These are phyloP conservation scores for Linyphia triangularis DNA, from an alignment of 2,888 invertebrate genomes.

Conservation along the genomic window DNA sequence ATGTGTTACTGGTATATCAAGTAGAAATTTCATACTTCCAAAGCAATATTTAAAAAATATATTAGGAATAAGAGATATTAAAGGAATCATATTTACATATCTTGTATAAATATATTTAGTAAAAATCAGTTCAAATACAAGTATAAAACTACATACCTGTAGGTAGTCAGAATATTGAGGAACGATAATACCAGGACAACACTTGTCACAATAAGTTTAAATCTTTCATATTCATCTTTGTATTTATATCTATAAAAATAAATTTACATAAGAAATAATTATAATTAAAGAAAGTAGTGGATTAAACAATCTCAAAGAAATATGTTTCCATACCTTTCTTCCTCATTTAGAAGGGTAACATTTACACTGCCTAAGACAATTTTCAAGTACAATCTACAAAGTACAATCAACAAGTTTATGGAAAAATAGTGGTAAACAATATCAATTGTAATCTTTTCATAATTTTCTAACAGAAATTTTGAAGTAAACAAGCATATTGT, in stretches of 20 bases:
- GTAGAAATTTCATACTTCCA: no score
- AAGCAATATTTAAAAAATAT: no score
- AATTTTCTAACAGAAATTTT: no score
- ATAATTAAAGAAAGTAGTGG: not conserved
- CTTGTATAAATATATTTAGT: no score
- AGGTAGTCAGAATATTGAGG: slow-evolving; percentile 89
- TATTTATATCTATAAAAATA: slow-evolving; percentile 83
- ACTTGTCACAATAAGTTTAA: slow-evolving; percentile 96
- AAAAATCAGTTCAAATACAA: no score
- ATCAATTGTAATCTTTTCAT: no score
- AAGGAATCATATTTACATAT: no score
- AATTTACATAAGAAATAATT: not conserved
- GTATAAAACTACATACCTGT: slow-evolving; percentile 85
- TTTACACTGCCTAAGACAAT: slow-evolving; percentile 98
- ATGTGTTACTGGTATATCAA: no score
- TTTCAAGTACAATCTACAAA: slow-evolving; percentile 85
- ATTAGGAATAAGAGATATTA: no score
- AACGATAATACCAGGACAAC: slow-evolving; percentile 93
- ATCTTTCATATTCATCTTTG: slow-evolving; percentile 99
- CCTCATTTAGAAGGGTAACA: slow-evolving; percentile 96
- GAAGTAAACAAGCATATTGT: no score
- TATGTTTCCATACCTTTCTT: slow-evolving; percentile 87
- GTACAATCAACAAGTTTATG: slow-evolving; percentile 18
- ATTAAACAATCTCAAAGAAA: not conserved
- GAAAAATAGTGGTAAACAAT: no score